Evolutionary conservation across 2,797 vertebrate genomes (phyloP), one percentile per base, ranked within the genome.

Genomic region (Pseudomugil tenellus): DNA sequence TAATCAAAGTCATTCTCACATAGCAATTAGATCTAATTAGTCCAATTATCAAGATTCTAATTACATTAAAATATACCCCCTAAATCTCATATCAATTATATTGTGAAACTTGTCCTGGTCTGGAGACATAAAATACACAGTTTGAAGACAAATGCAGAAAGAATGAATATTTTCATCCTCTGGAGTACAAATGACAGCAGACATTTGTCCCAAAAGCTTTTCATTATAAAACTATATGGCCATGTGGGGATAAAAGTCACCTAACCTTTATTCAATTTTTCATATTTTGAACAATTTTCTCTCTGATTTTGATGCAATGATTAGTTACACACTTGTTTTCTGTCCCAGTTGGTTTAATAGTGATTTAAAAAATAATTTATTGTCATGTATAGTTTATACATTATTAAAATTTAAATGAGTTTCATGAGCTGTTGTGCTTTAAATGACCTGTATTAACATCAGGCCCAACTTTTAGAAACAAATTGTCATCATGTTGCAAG

Each of bases 31-130:
- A 94, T 93, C 93, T 94, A 94, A 95, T 95, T 94, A 95, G 94
- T 93, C 92, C 93, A 95, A 95, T 95, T 95, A 94, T 92, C 87
- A 92, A 91, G 89, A 94, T 91, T 94, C 88, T 95, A 95, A 95
- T 95, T 95, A 95, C 94, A 95, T 83, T 89, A 87, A 94, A 94
- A 94, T 94, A 92, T 93, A 93, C 79, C 94, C 93, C 94, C 94
- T 84, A 93, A 95, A 94, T 94, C 94, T 95, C 94, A 94, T 93
- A 94, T 93, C 94, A 95, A 95, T 95, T 95, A 95, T 92, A 85
- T 70, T 83, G 92, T 93, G 89, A 88, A 88, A 92, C 90, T 92
- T 92, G 90, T 94, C 90, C 92, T 90, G 93, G 92, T 93, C 86
- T 78, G 84, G 78, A 90, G 86, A 90, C 86, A 81, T 41, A 49